Conservation (phyloP, 2,888 invertebrate species). For the Mimas tiliae region DNA sequence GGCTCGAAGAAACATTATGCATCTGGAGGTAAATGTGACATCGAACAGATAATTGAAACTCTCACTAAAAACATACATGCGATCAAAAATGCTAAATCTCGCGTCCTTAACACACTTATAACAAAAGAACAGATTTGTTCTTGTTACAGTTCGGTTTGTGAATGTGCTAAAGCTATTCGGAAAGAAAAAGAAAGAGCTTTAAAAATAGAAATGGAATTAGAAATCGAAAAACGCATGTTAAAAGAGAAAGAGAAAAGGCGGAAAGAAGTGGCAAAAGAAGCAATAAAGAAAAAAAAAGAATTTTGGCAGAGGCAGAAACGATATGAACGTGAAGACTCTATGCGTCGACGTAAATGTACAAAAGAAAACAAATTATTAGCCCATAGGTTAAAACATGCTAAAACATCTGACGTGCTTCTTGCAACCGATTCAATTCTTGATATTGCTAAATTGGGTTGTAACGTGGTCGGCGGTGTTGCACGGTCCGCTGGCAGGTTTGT, state of each 20-base stretch:
- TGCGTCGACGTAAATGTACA: constrained; percentile 33
- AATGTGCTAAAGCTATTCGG: constrained; percentile 28
- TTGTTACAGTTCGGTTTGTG: constrained; percentile 37
- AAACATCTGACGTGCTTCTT: constrained; percentile 36
- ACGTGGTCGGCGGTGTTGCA: constrained; percentile 27
- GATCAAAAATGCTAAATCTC: constrained; percentile 6
- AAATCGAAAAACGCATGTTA: not conserved
- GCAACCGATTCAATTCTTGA: constrained; percentile 42
- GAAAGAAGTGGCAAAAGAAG: constrained; percentile 27
- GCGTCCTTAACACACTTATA: not conserved
- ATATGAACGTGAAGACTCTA: constrained; percentile 35
- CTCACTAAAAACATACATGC: constrained; percentile 18
- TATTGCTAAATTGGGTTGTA: constrained; percentile 35
- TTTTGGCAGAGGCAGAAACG: constrained; percentile 28
- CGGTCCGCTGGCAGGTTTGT: constrained; percentile 38
- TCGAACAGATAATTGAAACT: constrained; percentile 5
- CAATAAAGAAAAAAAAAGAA: constrained; percentile 24
- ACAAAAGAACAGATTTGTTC: constrained; percentile 32
- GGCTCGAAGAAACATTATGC: not conserved
- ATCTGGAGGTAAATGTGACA: constrained; percentile 1
- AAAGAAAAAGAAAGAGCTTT: constrained; percentile 24
- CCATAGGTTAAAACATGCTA: constrained; percentile 35
- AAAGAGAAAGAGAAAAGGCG: constrained; percentile 30
- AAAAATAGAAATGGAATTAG: constrained; percentile 15
- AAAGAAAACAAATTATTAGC: constrained; percentile 34